Evolutionary conservation across 2,888 invertebrate species (phyloP), one percentile per base, ranked within the genome.

Genomic region (Cosmia trapezina): DNA sequence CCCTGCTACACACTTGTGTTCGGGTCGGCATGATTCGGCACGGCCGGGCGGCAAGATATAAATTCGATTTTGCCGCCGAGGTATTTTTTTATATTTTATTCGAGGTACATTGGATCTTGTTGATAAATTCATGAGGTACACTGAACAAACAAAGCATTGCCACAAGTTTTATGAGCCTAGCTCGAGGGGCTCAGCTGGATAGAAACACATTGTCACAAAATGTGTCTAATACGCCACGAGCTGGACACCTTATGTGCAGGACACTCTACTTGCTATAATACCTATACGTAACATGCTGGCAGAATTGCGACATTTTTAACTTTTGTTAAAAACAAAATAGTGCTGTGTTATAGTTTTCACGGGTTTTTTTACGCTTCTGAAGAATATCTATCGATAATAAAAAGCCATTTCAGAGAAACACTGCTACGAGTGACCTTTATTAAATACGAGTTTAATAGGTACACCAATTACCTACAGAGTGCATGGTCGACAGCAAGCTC

Each of bases 301-400:
- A 65, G 41, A 28, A 28, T 2, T 28, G 41, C 4, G 1, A 17
- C 12, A 7, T 2, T 2, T 2, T 4, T 6, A 17, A 9, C 0
- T 14, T 7, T 68, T 14, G 22, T 61, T 28, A 9, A 43, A 22
- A 19, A 28, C 2, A 37, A 45, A n/a, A 54, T 3, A 0, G 7
- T 7, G 0, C 17, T 22, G 14, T 9, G 6, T n/a, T 33, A 45
- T 41, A 4, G 19, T 70, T 53, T 33, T 33, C 11, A 49, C 8
- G 8, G 8, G 28, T 33, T 45, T 12, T 53, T 19, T 22, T 8
- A 56, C 4, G 45, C 0, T 71, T 22, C 43, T 45, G 9, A 63
- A 14, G 14, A 14, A n/a, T n/a, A n/a, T n/a, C n/a, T n/a, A n/a
- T n/a, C n/a, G 9, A 33, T 37, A 76, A 76, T 74, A 41, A 74